Conservation (phyloP, 2,797 vertebrate genomes). For the Jordanella pulchra region DNA sequence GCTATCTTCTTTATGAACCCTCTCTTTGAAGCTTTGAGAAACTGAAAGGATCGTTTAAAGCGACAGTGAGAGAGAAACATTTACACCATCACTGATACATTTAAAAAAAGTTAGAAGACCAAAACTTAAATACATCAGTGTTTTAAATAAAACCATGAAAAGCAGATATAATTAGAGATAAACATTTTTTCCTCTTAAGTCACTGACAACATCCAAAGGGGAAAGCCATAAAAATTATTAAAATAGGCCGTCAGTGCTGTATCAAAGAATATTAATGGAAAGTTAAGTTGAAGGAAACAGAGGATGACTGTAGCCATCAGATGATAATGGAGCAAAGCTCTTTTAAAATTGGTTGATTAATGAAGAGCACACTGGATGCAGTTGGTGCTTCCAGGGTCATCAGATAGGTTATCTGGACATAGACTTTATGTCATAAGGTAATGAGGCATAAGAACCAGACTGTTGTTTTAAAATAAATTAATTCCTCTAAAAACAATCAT, state of each 20-base stretch:
- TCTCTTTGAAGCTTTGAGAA: conserved; percentile 28
- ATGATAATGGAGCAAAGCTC: neutral
- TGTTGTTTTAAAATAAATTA: no score
- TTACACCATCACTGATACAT: neutral
- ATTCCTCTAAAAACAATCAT: no score
- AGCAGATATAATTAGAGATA: no score
- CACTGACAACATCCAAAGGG: neutral
- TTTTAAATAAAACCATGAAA: no score
- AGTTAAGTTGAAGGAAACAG: neutral
- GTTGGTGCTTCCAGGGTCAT: neutral
- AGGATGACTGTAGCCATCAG: neutral
- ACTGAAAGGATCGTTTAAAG: conserved; percentile 64
- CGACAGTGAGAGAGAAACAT: conserved; percentile 40
- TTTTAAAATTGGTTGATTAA: neutral
- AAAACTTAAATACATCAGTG: neutral
- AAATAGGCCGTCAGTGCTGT: neutral
- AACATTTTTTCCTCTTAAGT: neutral
- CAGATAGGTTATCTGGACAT: neutral
- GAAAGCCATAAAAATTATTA: neutral
- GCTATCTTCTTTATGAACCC: conserved; percentile 59
- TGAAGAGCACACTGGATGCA: no score
- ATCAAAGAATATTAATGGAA: neutral
- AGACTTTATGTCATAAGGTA: neutral
- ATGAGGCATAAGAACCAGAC: no score
- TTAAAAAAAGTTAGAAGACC: neutral